Evolutionary conservation across 2,888 invertebrate genomes (phyloP).

Genomic region (Andricus quercusramuli): DNA sequence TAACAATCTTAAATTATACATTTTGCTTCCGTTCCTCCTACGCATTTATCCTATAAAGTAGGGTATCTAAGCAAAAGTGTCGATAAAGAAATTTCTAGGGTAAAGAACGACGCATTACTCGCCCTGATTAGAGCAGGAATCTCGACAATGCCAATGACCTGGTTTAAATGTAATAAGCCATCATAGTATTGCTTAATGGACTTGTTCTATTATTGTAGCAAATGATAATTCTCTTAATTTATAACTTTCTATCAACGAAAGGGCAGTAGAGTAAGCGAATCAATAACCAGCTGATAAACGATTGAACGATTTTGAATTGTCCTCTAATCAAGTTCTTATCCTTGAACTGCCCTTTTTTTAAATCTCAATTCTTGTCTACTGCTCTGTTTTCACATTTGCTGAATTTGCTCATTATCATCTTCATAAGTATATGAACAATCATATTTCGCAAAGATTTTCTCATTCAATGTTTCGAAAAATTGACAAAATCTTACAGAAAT

Average conservation of each 20-base stretch:
- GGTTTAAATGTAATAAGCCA: slow-evolving; percentile 14
- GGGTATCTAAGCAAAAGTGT: slow-evolving; percentile 62
- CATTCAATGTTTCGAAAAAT: too few relatives aligned
- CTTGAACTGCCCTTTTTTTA: not conserved
- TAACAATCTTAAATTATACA: slow-evolving; percentile 48
- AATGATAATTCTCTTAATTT: slow-evolving; percentile 26
- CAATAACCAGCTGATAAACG: not conserved
- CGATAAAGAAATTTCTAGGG: slow-evolving; percentile 62
- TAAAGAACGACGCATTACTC: slow-evolving; percentile 46
- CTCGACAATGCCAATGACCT: slow-evolving; percentile 57
- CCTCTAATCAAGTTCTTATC: not conserved
- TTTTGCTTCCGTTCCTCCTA: slow-evolving; percentile 52
- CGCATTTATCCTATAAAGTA: slow-evolving; percentile 53
- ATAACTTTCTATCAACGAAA: slow-evolving; percentile 13
- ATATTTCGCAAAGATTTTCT: too few relatives aligned
- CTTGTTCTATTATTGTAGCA: slow-evolving; percentile 12
- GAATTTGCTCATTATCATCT: not conserved
- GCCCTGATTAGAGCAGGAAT: slow-evolving; percentile 47
- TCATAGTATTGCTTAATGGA: slow-evolving; percentile 5
- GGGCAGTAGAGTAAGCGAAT: not conserved
- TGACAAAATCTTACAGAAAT: too few relatives aligned
- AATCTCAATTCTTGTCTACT: not conserved
- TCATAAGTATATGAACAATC: not conserved
- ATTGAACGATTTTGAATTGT: not conserved
- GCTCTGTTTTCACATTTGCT: not conserved